Evolutionary conservation across 2,888 invertebrate genomes (phyloP).

Genomic region (Meghimatium bilineatum): DNA sequence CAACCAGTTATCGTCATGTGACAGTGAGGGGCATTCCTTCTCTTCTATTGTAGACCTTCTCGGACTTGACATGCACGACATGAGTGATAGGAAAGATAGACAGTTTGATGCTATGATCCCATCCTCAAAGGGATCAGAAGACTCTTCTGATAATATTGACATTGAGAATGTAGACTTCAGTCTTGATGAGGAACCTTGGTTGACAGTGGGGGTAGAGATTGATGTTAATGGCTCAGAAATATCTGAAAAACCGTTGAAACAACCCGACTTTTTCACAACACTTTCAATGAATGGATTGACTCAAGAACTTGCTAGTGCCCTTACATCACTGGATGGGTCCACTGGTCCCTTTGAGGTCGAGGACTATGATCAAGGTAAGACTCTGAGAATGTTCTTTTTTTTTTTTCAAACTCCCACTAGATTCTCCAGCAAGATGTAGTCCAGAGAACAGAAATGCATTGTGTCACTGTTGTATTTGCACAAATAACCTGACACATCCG

Average conservation of each 20-base stretch:
- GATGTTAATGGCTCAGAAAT: conserved; percentile 13
- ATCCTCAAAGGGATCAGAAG: neutral
- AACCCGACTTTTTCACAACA: conserved; percentile 71
- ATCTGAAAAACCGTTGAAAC: conserved; percentile 41
- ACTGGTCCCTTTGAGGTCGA: conserved; percentile 31
- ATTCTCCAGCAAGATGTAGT: too few species aligned
- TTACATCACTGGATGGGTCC: conserved; percentile 63
- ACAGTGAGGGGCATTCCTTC: neutral
- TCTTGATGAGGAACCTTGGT: conserved; percentile 52
- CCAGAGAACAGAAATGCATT: too few species aligned
- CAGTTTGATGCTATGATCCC: neutral
- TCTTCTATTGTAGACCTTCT: neutral
- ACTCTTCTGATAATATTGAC: conserved; percentile 8
- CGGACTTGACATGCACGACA: neutral
- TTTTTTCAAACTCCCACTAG: too few species aligned
- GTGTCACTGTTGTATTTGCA: too few species aligned
- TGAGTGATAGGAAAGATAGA: neutral
- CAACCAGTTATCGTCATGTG: neutral
- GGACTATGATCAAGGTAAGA: conserved; percentile 26
- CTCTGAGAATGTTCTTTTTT: too few species aligned
- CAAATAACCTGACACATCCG: too few species aligned
- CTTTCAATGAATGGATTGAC: conserved; percentile 72
- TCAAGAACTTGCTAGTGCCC: conserved; percentile 70
- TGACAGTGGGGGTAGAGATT: conserved; percentile 50
- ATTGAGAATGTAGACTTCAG: conserved; percentile 43